These are phyloP conservation scores for Acronicta psi DNA, from an alignment of 2,888 invertebrate species.

Conservation along the genomic window DNA sequence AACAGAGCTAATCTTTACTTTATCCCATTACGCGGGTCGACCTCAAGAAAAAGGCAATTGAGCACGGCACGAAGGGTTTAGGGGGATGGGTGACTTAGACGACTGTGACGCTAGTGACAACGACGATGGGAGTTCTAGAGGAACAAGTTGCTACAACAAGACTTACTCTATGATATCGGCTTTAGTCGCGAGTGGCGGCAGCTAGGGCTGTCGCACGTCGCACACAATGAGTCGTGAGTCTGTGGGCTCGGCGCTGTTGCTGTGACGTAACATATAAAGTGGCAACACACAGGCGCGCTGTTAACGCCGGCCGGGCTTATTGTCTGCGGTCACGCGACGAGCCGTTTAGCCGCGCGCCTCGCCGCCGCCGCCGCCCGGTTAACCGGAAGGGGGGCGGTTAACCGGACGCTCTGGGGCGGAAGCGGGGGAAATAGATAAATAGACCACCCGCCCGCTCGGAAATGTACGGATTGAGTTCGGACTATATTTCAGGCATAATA, in stretches of 20 bases:
- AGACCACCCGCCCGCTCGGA: conserved; percentile 88
- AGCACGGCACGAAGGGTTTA: conserved; percentile 71
- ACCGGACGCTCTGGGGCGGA: conserved; percentile 88
- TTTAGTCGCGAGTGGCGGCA: conserved; percentile 51
- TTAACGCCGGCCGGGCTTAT: conserved; percentile 88
- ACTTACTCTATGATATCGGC: conserved; percentile 67
- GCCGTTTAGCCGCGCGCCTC: conserved; percentile 88
- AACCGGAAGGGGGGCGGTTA: conserved; percentile 89
- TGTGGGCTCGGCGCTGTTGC: conserved; percentile 37
- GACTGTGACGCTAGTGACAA: conserved; percentile 72
- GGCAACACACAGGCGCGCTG: conserved; percentile 89
- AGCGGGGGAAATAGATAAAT: conserved; percentile 89
- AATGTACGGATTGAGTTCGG: conserved; percentile 89
- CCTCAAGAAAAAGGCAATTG: conserved; percentile 86
- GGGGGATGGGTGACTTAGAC: conserved; percentile 54
- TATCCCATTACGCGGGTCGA: conserved; percentile 84
- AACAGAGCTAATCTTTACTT: conserved; percentile 85
- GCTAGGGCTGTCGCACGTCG: conserved; percentile 2
- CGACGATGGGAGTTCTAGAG: conserved; percentile 54
- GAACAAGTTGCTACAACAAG: conserved; percentile 78
- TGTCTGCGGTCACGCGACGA: conserved; percentile 90
- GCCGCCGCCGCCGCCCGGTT: conserved; percentile 86
- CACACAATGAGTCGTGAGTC: neutral
- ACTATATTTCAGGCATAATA: conserved; percentile 89
- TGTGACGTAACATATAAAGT: conserved; percentile 87